Percentiles rank a stretch among this genome's conserved stretches.
These are phyloP conservation scores for Chamaea fasciata DNA, from an alignment of 2,113 vertebrate genomes.

Conservation along the genomic window DNA sequence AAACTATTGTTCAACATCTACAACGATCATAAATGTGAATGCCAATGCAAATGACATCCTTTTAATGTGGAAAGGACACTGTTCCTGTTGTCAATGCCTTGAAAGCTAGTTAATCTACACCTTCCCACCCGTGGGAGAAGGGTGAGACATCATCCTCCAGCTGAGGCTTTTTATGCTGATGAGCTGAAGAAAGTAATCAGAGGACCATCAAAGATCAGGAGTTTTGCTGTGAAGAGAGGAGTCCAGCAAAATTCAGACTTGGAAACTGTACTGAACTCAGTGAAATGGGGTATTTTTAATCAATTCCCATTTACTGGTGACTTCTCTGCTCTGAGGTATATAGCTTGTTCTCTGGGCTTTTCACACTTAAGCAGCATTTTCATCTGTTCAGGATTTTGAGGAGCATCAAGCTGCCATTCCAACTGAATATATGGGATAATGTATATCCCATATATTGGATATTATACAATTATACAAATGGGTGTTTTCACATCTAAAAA, in stretches of 20 bases:
- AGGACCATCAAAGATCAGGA: neutral
- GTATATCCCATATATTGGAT: too few species aligned
- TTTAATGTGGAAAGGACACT: neutral
- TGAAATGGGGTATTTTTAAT: neutral
- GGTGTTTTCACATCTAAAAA: neutral
- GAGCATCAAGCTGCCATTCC: neutral
- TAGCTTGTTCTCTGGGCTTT: neutral
- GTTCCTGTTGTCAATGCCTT: neutral
- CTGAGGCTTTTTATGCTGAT: neutral
- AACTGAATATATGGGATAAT: neutral
- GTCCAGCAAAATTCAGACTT: neutral
- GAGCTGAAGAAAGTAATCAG: neutral
- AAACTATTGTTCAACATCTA: neutral
- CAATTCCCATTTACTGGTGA: neutral
- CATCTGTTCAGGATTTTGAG: neutral
- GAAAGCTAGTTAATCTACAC: neutral
- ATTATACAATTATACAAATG: neutral
- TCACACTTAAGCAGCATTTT: neutral
- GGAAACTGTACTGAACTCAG: neutral
- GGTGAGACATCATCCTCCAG: neutral
- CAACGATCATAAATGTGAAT: neutral
- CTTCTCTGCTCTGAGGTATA: neutral
- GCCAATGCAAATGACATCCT: neutral
- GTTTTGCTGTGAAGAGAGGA: neutral
- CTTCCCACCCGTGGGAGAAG: neutral